These are phyloP conservation scores for Cheilosia soror DNA, from an alignment of 2,888 invertebrate genomes.

Conservation along the genomic window DNA sequence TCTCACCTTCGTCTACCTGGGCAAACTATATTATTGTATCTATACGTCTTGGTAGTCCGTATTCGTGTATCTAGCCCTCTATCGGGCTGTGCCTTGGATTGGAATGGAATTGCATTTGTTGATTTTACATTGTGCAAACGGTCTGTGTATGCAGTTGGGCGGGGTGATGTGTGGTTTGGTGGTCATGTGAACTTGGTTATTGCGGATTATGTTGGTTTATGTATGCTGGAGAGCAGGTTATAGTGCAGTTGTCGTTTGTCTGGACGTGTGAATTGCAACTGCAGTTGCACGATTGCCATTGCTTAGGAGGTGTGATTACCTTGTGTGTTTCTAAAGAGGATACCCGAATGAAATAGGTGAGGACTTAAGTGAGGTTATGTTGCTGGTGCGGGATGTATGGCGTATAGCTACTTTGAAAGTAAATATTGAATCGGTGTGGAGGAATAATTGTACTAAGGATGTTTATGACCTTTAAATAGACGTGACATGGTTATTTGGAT, in stretches of 20 bases:
- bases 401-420: constrained; percentile 19
- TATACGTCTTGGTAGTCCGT: background rate
- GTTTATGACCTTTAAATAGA: constrained; percentile 37
- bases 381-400: background rate
- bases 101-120: constrained; percentile 54
- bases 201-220: constrained; percentile 61
- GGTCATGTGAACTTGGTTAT: constrained; percentile 65
- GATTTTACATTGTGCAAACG: constrained; percentile 55
- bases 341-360: constrained; percentile 51
- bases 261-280: constrained; percentile 51
- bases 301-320: constrained; percentile 27
- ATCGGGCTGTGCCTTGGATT: background rate
- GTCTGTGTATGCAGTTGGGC: constrained; percentile 18
- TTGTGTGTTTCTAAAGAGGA: constrained; percentile 33
- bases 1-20: constrained; percentile 23
- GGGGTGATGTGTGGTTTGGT: background rate
- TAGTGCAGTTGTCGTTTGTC: constrained; percentile 1
- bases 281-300: constrained; percentile 31
- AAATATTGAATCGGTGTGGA: constrained; percentile 28
- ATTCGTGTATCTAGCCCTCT: background rate
- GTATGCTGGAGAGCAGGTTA: constrained; percentile 12
- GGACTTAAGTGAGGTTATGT: constrained; percentile 46
- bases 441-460: constrained; percentile 21
- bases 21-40: background rate
- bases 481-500: constrained; percentile 18